Evolutionary conservation across 1,140 invertebrate genomes (phyloP).

Genomic region (Uloborus diversus): DNA sequence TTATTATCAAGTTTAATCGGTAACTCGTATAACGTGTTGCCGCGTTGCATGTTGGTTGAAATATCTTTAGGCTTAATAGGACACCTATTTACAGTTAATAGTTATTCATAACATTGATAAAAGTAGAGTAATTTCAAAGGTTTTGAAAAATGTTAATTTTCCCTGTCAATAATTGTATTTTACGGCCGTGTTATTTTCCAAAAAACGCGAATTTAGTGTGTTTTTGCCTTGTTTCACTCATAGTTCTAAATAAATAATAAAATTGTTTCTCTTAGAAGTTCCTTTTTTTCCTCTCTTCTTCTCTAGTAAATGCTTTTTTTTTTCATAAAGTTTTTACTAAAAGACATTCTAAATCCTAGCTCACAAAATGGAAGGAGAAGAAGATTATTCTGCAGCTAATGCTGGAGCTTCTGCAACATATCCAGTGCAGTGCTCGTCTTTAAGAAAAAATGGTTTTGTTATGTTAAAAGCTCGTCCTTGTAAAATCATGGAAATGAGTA

Average conservation of each 20-base stretch:
- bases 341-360: too few relatives aligned
- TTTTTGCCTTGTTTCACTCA: neutral
- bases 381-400: slow-evolving; percentile 70
- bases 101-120: neutral
- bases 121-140: too few relatives aligned
- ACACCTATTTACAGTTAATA: neutral
- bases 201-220: too few relatives aligned
- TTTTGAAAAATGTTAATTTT: too few relatives aligned
- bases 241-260: neutral
- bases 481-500: slow-evolving; percentile 99
- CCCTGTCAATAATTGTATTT: too few relatives aligned
- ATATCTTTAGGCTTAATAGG: slow-evolving; percentile 26
- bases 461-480: slow-evolving; percentile 97
- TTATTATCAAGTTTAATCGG: too few relatives aligned
- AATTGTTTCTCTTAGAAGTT: too few relatives aligned
- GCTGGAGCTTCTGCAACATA: slow-evolving; percentile 96
- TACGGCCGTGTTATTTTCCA: too few relatives aligned
- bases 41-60: slow-evolving; percentile 39
- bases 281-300: too few relatives aligned
- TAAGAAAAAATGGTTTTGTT: slow-evolving; percentile 98
- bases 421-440: slow-evolving; percentile 97
- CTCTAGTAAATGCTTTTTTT: neutral
- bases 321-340: slow-evolving; percentile 8
- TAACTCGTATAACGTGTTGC: neutral
- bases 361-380: slow-evolving; percentile 63